Evolutionary conservation across 2,888 invertebrate species (phyloP).

Genomic region (Eupelmus urozonus): DNA sequence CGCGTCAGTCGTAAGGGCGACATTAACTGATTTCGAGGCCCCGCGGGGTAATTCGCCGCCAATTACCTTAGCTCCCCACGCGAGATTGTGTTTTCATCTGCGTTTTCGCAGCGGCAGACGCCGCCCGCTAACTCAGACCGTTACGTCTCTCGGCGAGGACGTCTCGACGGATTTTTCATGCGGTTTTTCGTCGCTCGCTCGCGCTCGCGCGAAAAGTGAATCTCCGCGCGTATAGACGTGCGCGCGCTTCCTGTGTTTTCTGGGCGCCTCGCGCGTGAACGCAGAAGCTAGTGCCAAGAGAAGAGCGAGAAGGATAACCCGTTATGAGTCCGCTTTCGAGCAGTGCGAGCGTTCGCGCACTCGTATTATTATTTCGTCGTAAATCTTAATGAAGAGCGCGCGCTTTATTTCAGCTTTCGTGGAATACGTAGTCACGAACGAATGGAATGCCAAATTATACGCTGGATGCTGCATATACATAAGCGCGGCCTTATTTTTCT

Average conservation of each 20-base stretch:
- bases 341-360: background rate
- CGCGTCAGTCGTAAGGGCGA: slow-evolving; percentile 59
- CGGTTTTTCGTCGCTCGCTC: too few species aligned
- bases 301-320: background rate
- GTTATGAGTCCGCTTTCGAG: slow-evolving; percentile 1
- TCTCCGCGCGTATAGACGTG: too few species aligned
- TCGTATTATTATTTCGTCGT: slow-evolving; percentile 43
- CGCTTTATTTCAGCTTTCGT: slow-evolving; percentile 49
- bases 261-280: background rate
- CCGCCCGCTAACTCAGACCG: background rate
- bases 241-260: background rate
- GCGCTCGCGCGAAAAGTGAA: background rate
- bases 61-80: slow-evolving; percentile 61
- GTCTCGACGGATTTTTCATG: background rate
- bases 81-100: slow-evolving; percentile 63
- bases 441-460: slow-evolving; percentile 42
- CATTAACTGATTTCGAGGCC: slow-evolving; percentile 69
- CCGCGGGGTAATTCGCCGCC: slow-evolving; percentile 66
- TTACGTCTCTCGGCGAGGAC: background rate
- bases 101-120: background rate
- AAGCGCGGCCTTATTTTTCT: slow-evolving; percentile 6
- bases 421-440: slow-evolving; percentile 45
- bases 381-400: slow-evolving; percentile 47
- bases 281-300: background rate
- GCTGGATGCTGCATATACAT: background rate